A percentile compares a stretch with the other conserved stretches of the same genome.
Conservation (phyloP, 2,888 invertebrate genomes). For the Cheilosia pagana region DNA sequence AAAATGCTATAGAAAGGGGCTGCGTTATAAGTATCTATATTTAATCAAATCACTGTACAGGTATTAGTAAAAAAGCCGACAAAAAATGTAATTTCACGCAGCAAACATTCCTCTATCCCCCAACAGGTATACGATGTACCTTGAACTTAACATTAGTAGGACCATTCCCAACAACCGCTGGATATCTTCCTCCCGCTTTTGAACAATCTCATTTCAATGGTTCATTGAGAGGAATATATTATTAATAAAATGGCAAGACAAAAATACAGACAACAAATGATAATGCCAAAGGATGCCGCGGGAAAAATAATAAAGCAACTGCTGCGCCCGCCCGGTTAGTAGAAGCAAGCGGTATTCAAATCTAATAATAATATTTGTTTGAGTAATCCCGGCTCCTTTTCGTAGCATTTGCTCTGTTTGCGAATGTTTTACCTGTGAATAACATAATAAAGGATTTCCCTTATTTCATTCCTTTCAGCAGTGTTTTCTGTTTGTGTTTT, state of each 20-base stretch:
- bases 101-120: too few species aligned
- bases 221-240: conserved; percentile 1
- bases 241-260: conserved; percentile 3
- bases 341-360: conserved; percentile 15
- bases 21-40: too few species aligned
- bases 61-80: too few species aligned
- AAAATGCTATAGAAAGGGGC: too few species aligned
- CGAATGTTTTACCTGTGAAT: conserved; percentile 10
- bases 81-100: too few species aligned
- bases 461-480: not conserved
- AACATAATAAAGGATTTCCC: conserved; percentile 24
- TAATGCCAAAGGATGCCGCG: conserved; percentile 4
- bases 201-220: conserved; percentile 12
- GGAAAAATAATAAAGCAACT: conserved; percentile 32
- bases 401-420: not conserved
- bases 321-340: not conserved
- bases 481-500: not conserved
- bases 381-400: not conserved
- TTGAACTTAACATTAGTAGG: too few species aligned
- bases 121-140: too few species aligned
- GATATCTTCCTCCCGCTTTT: not conserved
- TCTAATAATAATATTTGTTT: conserved; percentile 49
- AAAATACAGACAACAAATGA: not conserved
- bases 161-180: not conserved
- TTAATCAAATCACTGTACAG: too few species aligned